These are phyloP conservation scores for Garrulus glandarius DNA, from an alignment of 2,797 vertebrate genomes.

Conservation along the genomic window DNA sequence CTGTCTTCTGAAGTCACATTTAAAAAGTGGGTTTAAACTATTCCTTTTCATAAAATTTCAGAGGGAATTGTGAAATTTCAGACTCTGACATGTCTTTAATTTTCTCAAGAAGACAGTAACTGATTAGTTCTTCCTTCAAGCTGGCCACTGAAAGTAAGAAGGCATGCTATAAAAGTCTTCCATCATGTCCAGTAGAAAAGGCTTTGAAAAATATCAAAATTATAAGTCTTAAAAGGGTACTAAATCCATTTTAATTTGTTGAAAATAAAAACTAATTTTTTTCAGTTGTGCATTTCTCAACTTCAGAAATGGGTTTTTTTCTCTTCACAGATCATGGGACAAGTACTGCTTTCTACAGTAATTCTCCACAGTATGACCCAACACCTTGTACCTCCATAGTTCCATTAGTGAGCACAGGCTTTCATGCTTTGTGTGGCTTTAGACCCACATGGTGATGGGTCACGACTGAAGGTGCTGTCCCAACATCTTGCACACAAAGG, in stretches of 20 bases:
- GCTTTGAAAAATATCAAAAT: not conserved
- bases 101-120: not conserved
- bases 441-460: not conserved
- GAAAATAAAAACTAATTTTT: not conserved
- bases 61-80: not conserved
- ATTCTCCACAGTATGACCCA: not conserved
- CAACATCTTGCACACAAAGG: too few species aligned
- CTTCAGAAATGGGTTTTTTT: not conserved
- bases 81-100: not conserved
- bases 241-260: not conserved
- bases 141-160: not conserved
- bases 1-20: not conserved
- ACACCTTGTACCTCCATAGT: not conserved
- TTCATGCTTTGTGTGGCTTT: not conserved
- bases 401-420: not conserved
- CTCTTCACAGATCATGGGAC: rapidly evolving
- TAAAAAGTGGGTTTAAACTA: not conserved
- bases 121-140: not conserved
- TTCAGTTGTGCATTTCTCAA: not conserved
- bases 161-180: not conserved
- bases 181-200: not conserved
- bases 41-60: not conserved
- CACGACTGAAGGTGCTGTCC: not conserved
- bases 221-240: not conserved
- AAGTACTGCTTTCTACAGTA: not conserved